Conservation (phyloP, 2,113 vertebrate species). For the Phyllostomus discolor region DNA sequence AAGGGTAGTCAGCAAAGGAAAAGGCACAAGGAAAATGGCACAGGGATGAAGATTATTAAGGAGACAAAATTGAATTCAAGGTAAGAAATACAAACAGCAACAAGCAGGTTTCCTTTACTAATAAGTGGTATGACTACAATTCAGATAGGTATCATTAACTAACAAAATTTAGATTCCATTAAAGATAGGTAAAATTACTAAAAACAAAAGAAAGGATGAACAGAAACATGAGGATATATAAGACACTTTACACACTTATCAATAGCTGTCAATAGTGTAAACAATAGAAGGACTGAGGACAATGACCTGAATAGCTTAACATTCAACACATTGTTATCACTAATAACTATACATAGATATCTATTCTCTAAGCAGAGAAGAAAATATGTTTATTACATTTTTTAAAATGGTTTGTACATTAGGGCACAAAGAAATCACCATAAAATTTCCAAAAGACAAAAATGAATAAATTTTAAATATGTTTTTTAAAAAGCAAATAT, state of each 20-base stretch:
- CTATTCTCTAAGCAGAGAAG: not conserved
- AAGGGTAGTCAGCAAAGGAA: not conserved
- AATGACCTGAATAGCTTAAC: not conserved
- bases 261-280: not conserved
- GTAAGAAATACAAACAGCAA: not conserved
- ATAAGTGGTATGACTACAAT: not conserved
- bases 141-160: not conserved
- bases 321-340: not conserved
- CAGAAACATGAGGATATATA: not conserved
- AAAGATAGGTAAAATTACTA: not conserved
- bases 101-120: rapidly evolving
- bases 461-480: not conserved
- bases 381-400: not conserved
- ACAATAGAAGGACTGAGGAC: not conserved
- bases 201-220: not conserved
- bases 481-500: not conserved
- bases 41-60: not conserved
- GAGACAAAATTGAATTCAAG: not conserved
- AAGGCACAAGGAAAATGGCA: not conserved
- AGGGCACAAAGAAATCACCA: not conserved
- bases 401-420: not conserved
- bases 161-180: not conserved
- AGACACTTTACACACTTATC: not conserved
- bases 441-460: not conserved
- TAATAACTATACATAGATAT: not conserved